These are phyloP conservation scores for Lutjanus campechanus DNA, from an alignment of 2,797 vertebrate species.

Conservation along the genomic window DNA sequence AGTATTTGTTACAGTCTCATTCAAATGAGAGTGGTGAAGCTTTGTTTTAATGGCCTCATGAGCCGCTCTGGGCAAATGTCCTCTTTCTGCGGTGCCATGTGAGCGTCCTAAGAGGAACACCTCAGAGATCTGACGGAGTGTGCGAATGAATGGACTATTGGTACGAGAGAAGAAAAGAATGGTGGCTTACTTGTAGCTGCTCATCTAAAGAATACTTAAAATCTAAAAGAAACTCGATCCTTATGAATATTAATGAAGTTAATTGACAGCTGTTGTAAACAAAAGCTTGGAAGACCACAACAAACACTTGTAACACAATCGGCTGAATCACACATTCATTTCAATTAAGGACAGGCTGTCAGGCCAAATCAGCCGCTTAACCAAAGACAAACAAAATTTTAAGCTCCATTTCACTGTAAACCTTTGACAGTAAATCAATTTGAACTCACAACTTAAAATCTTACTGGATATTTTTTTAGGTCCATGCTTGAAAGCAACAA, in stretches of 20 bases:
- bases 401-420: conserved; percentile 24
- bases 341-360: conserved; percentile 62
- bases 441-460: neutral
- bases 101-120: conserved; percentile 65
- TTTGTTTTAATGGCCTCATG: conserved; percentile 57
- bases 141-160: conserved; percentile 66
- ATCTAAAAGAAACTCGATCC: conserved; percentile 59
- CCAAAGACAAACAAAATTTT: conserved; percentile 45
- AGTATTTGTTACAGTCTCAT: conserved; percentile 56
- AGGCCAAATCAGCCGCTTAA: conserved; percentile 54
- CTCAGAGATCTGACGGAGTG: conserved; percentile 73
- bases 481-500: neutral
- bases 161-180: conserved; percentile 53
- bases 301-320: conserved; percentile 73
- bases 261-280: conserved; percentile 80
- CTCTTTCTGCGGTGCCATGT: conserved; percentile 55
- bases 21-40: conserved; percentile 39
- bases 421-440: neutral
- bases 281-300: conserved; percentile 71
- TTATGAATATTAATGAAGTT: conserved; percentile 84
- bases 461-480: neutral
- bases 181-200: conserved; percentile 68
- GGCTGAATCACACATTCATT: conserved; percentile 60
- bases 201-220: conserved; percentile 73
- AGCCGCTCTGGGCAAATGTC: conserved; percentile 62